Base-by-base conservation (phyloP, 2,113 vertebrate species). In the Aleadryas rufinucha region DNA sequence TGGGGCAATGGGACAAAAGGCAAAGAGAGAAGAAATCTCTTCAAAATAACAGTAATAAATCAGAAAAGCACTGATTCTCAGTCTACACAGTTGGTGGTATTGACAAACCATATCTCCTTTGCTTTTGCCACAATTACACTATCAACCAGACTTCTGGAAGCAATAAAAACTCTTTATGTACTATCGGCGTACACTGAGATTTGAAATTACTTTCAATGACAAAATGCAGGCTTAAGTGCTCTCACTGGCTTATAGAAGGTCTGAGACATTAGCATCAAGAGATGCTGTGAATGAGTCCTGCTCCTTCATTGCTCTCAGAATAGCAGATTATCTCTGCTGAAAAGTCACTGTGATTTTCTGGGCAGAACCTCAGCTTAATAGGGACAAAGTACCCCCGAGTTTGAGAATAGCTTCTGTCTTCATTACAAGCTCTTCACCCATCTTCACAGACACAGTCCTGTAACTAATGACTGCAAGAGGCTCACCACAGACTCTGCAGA, bases 171-270 rank as follows among this genome's bases (percentile, higher is more conserved):
- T 44, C 61, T 75, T 54, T 90, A 50, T 65, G 42, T 83, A 37
- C 37, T 53, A 64, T 70, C 2, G 6, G 33, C 75, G 53, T 70
- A 83, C 19, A 45, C 47, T 33, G 70, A 79, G 65, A 90, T 95
- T 87, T 90, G 87, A 96, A 95, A 95, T 92, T 65, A 92, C 84
- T 78, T 87, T 69, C 37, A 78, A 89, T 60, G 85, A 79, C 61
- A 89, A 92, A 96, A 87, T 78, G 35, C 20, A 86, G 33, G 54
- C 68, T 69, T 68, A 64, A 93, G 83, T 59, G 69, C 84, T 70
- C 68, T 94, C 77, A 57, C 85, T 61, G 66, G 56, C 52, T 68
- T 35, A 26, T 18, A 59, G 39, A 11, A 41, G 35, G 39, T 60
- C 49, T 84, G 53, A 81, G 75, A 88, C 87, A 94, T 71, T 53